A percentile compares a stretch with the other conserved stretches of the same genome.
phyloP scores from a whole-genome alignment of 2,888 invertebrate genomes.

The Silvanus unidentatus region DNA sequence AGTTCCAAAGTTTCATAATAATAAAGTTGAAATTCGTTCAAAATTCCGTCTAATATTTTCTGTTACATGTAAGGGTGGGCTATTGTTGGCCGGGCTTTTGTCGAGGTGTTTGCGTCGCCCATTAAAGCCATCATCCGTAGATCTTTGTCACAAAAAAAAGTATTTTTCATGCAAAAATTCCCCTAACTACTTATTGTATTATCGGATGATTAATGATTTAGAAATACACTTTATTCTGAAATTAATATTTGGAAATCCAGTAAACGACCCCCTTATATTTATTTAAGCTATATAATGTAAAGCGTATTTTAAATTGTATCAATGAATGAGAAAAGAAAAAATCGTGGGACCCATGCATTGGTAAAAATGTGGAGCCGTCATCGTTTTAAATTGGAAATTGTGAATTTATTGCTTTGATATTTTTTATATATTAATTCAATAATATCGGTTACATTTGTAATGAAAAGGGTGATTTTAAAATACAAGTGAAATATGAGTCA shows the following conservation, averaged over 20 bases:
- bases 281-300: too few species aligned
- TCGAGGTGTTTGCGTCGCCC: slow-evolving; percentile 27
- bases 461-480: slow-evolving; percentile 23
- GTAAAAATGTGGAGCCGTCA: too few species aligned
- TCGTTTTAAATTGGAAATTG: neutral
- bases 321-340: neutral
- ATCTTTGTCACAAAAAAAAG: slow-evolving; percentile 37
- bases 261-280: too few species aligned
- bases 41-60: slow-evolving; percentile 14
- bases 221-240: slow-evolving; percentile 29
- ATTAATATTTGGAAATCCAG: slow-evolving; percentile 17
- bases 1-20: slow-evolving; percentile 14
- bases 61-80: slow-evolving; percentile 21
- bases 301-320: too few species aligned
- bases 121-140: slow-evolving; percentile 25
- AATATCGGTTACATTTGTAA: slow-evolving; percentile 21
- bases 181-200: slow-evolving; percentile 33
- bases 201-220: slow-evolving; percentile 36
- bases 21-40: slow-evolving; percentile 24
- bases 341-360: slow-evolving; percentile 11
- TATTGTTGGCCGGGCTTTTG: slow-evolving; percentile 26
- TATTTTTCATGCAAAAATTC: slow-evolving; percentile 40
- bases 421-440: slow-evolving; percentile 11
- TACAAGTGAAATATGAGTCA: slow-evolving; percentile 20
- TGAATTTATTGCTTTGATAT: slow-evolving; percentile 1